Evolutionary conservation across 37 sponge, comb jelly and placozoan species (phyloP), one percentile per base, ranked within the genome.

Genomic region (Trichoplax adhaerens): DNA sequence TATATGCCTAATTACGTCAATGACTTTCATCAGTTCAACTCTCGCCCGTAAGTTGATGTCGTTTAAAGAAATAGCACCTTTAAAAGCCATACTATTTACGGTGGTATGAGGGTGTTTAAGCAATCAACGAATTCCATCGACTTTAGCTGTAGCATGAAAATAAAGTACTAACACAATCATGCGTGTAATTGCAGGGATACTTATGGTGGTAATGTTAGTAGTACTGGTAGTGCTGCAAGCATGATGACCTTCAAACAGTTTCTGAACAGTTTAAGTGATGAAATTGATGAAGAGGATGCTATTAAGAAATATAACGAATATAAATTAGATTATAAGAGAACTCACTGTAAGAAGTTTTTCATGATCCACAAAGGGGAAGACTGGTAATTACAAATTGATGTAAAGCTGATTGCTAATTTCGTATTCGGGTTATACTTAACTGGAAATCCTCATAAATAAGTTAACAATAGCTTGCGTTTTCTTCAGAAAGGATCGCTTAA

Each of bases 281-380:
- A 62, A 10, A 83, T 91, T 57, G 87, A 91, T 55, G 99, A 91
- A 64, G 72, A 53, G 1, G 85, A 86, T 48, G 89, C 93, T 2
- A 83, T 97, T 62, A 57, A 80, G 64, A 78, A 64, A 68, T 97
- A 97, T 79, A 78, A 74, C 62, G 80, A 82, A 54, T 97, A 97
- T 79, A 97, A 97, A 72, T 68, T n/a, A 48, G 84, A 91, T 4
- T 88, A 88, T 71, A 83, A 79, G 65, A 79, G 77, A 59, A 91
- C 79, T 64, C 82, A 79, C 65, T 76, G 88, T 6, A 73, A 73
- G 29, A 81, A 88, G 63, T 97, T 88, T 73, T 97, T 91, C 79
- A 85, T 91, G 58, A 75, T 83, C 47, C 99, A 97, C 81, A 91
- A 97, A 62, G 87, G 88, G 6, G 93, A 97, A 65, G 93, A 97